A percentile compares a stretch with the other conserved stretches of the same genome.
phyloP scores from a whole-genome alignment of 2,888 invertebrate species.

The Nomada flava region DNA sequence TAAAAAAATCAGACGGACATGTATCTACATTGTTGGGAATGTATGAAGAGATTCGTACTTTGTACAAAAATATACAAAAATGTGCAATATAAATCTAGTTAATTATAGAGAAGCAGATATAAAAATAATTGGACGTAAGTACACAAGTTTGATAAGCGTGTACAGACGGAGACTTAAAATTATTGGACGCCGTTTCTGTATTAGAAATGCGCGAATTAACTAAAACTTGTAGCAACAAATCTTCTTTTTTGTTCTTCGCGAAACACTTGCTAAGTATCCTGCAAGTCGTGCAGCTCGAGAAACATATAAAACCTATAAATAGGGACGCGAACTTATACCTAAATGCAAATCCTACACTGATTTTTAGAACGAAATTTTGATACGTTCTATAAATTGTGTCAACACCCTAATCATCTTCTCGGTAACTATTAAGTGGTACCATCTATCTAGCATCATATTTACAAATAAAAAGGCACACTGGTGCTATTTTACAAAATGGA shows the following conservation, averaged over 20 bases:
- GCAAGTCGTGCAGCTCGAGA: not conserved
- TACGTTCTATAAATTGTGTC: not conserved
- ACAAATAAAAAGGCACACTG: conserved; percentile 13
- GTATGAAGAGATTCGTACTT: conserved; percentile 6
- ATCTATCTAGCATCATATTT: too few relatives aligned
- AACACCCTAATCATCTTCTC: conserved; percentile 8
- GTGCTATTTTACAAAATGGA: not conserved
- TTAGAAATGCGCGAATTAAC: not conserved
- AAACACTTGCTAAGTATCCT: not conserved
- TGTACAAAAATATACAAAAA: conserved; percentile 48
- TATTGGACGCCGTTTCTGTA: conserved; percentile 20
- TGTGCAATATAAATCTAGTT: conserved; percentile 19
- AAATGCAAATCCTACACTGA: not conserved
- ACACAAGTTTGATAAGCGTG: not conserved
- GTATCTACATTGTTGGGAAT: conserved; percentile 1
- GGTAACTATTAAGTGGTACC: conserved; percentile 19
- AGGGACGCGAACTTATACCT: not conserved
- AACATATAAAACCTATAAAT: not conserved
- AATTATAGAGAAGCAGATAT: conserved; percentile 13
- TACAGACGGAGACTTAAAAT: conserved; percentile 1
- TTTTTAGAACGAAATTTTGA: not conserved
- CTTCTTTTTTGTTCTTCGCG: not conserved
- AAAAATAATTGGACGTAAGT: conserved; percentile 40
- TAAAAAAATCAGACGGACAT: not conserved
- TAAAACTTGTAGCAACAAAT: not conserved